Evolutionary conservation across 1,140 invertebrate genomes (phyloP).

Genomic region (Calliopsis andreniformis): DNA sequence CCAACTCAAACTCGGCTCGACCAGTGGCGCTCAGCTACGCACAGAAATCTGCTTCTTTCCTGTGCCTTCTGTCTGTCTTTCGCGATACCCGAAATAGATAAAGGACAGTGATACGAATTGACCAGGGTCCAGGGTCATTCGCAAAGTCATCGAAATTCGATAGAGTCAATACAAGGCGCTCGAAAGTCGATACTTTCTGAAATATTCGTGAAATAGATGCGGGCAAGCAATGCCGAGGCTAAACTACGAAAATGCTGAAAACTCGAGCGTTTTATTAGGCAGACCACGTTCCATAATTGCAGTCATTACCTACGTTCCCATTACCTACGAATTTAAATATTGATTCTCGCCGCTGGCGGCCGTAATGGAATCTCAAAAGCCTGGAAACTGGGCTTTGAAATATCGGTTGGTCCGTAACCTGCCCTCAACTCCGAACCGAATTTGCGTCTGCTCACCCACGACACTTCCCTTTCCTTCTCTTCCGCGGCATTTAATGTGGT

Average conservation of each 20-base stretch:
- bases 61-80: background rate
- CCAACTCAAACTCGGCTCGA: slow-evolving; percentile 51
- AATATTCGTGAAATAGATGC: too few relatives aligned
- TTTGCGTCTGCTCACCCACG: background rate
- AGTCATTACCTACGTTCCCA: slow-evolving; percentile 54
- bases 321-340: slow-evolving; percentile 77
- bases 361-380: slow-evolving; percentile 70
- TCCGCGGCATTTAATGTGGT: slow-evolving; percentile 57
- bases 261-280: slow-evolving; percentile 31
- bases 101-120: too few relatives aligned
- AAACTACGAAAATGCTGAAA: slow-evolving; percentile 6
- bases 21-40: slow-evolving; percentile 68
- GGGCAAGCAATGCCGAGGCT: too few relatives aligned
- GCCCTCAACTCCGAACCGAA: background rate
- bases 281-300: slow-evolving; percentile 42
- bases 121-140: too few relatives aligned
- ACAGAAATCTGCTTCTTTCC: background rate
- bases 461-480: slow-evolving; percentile 3
- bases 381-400: slow-evolving; percentile 38
- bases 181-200: background rate
- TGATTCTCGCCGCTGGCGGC: slow-evolving; percentile 64
- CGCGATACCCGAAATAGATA: too few relatives aligned
- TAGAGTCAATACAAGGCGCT: slow-evolving; percentile 2
- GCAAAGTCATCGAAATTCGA: too few relatives aligned
- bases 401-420: slow-evolving; percentile 15